phyloP scores from a whole-genome alignment of 2,888 invertebrate species.

The Epinotia demarniana region DNA sequence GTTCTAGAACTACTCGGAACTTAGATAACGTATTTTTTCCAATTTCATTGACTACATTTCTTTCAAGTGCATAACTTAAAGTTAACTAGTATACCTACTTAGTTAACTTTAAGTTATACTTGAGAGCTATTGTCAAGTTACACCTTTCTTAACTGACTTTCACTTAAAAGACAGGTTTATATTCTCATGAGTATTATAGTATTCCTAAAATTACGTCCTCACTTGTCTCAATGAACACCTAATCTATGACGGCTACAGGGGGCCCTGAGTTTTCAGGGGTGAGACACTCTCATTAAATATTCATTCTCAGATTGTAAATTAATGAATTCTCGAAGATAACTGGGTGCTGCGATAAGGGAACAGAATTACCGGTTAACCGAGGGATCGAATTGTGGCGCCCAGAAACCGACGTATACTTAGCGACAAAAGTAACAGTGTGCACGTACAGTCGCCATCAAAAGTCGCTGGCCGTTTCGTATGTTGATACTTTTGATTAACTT shows the following conservation, averaged over 20 bases:
- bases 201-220: neutral
- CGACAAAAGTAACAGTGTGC: neutral
- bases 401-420: neutral
- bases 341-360: constrained; percentile 47
- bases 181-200: neutral
- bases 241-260: constrained; percentile 51
- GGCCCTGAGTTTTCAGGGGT: constrained; percentile 72
- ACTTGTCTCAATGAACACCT: constrained; percentile 28
- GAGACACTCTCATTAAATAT: constrained; percentile 77
- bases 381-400: constrained; percentile 26
- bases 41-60: neutral
- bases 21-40: neutral
- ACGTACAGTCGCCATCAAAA: neutral
- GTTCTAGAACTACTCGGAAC: neutral
- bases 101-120: too few relatives aligned
- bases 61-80: too few relatives aligned
- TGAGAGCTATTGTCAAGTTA: neutral
- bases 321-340: constrained; percentile 72
- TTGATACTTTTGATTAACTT: neutral
- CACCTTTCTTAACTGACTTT: neutral
- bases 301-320: constrained; percentile 79
- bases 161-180: neutral
- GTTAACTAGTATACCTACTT: too few relatives aligned
- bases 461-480: neutral
- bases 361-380: constrained; percentile 37